Evolutionary conservation across 2,797 vertebrate genomes (phyloP).

Genomic region (Onychomys torridus): DNA sequence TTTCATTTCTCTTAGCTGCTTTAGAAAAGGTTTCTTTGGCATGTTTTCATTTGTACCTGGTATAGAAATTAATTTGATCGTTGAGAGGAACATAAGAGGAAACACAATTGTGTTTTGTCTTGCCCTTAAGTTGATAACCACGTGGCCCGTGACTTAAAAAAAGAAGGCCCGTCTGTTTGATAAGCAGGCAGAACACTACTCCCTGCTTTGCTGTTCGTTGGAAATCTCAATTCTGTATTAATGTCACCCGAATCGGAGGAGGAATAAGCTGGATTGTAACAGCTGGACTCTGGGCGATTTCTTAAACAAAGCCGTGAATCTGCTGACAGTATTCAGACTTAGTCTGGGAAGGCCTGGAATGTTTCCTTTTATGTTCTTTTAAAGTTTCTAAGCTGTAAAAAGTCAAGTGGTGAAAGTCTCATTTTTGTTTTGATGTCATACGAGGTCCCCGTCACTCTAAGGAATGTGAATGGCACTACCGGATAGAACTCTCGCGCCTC

Average conservation of each 20-base stretch:
- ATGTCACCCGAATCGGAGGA: constrained; percentile 19
- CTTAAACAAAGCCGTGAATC: constrained; percentile 73
- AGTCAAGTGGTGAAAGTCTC: constrained; percentile 86
- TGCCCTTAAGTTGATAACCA: constrained; percentile 32
- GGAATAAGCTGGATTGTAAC: not conserved
- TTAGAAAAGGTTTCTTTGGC: constrained; percentile 87
- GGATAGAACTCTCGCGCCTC: constrained; percentile 83
- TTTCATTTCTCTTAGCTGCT: constrained; percentile 85
- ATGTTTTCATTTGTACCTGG: constrained; percentile 86
- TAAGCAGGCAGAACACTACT: constrained; percentile 26
- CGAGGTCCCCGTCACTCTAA: constrained; percentile 86
- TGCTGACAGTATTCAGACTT: constrained; percentile 70
- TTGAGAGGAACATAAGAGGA: constrained; percentile 91
- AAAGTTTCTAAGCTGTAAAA: constrained; percentile 85
- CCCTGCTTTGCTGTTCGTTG: constrained; percentile 66
- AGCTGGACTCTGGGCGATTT: constrained; percentile 77
- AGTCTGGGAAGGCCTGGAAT: constrained; percentile 81
- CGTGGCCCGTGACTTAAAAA: not conserved
- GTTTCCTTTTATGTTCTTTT: constrained; percentile 92
- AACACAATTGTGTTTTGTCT: constrained; percentile 73
- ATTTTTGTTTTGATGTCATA: constrained; percentile 87
- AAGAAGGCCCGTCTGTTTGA: constrained; percentile 59
- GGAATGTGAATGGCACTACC: constrained; percentile 88
- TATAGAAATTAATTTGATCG: constrained; percentile 83
- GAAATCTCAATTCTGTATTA: constrained; percentile 65